Conservation (phyloP, 2,888 invertebrate species). For the Meliscaeva auricollis region DNA sequence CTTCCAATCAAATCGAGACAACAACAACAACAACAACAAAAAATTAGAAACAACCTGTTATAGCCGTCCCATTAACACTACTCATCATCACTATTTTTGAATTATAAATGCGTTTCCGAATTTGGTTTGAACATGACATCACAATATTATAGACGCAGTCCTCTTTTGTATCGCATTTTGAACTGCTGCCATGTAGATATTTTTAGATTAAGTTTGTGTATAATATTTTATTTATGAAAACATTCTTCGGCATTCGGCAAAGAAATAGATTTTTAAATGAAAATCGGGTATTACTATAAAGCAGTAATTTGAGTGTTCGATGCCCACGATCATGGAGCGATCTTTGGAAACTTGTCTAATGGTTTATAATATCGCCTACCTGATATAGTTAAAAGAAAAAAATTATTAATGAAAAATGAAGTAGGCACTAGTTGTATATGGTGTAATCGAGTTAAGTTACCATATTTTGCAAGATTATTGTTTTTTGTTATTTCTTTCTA, state of each 20-base stretch:
- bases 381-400: neutral
- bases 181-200: conserved; percentile 53
- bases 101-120: conserved; percentile 60
- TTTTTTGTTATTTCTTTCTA: neutral
- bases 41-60: conserved; percentile 53
- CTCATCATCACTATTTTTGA: conserved; percentile 67
- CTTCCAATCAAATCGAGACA: neutral
- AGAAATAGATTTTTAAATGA: conserved; percentile 22
- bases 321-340: conserved; percentile 47
- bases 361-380: conserved; percentile 35
- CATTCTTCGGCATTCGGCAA: conserved; percentile 37
- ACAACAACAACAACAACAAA: neutral
- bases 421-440: conserved; percentile 36
- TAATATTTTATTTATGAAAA: conserved; percentile 34
- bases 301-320: conserved; percentile 37
- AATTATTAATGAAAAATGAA: neutral
- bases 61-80: conserved; percentile 49
- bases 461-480: conserved; percentile 23
- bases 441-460: conserved; percentile 29
- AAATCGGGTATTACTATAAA: conserved; percentile 33
- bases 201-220: conserved; percentile 57
- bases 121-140: conserved; percentile 70
- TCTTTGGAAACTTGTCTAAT: conserved; percentile 56
- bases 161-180: conserved; percentile 52
- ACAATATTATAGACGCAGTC: conserved; percentile 43